Conservation (phyloP, 92 coral and sea anemone genomes). For the Umimayanthus chanpuru region DNA sequence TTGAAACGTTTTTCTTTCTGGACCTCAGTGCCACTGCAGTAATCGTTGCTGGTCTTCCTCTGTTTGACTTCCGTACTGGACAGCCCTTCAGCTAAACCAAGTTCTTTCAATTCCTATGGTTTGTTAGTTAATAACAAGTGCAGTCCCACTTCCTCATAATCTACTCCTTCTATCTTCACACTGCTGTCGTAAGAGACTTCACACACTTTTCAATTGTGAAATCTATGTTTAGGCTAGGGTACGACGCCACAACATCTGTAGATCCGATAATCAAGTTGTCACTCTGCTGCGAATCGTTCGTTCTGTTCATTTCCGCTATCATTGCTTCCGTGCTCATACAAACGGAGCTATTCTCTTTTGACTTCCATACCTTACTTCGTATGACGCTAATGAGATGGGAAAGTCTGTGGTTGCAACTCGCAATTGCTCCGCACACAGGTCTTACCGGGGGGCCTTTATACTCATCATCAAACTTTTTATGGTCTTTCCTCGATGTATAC, state of each 20-base stretch:
- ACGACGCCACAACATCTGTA: slow-evolving; percentile 14
- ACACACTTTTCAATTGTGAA: slow-evolving; percentile 13
- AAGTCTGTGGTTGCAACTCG: not conserved
- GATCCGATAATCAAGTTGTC: not conserved
- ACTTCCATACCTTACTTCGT: slow-evolving; percentile 7
- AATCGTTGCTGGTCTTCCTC: too few relatives aligned
- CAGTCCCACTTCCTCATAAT: slow-evolving; percentile 18
- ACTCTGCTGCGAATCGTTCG: not conserved
- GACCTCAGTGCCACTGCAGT: too few relatives aligned
- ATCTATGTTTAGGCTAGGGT: slow-evolving; percentile 25
- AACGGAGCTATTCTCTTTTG: slow-evolving; percentile 11
- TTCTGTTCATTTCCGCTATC: slow-evolving; percentile 13
- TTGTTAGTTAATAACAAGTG: not conserved
- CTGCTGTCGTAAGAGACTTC: slow-evolving; percentile 24
- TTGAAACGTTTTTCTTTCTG: too few relatives aligned
- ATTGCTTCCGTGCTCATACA: slow-evolving; percentile 17
- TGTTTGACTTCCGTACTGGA: not conserved
- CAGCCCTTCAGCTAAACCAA: slow-evolving; percentile 9
- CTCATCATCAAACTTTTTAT: slow-evolving; percentile 23
- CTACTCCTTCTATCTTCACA: slow-evolving; percentile 9
- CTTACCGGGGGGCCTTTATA: slow-evolving; percentile 37
- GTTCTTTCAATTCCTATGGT: not conserved
- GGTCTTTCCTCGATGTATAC: slow-evolving; percentile 15
- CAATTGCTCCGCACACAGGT: slow-evolving; percentile 7
- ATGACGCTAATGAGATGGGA: not conserved